These are phyloP conservation scores for Sesia bembeciformis DNA, from an alignment of 2,888 invertebrate genomes.

Conservation along the genomic window DNA sequence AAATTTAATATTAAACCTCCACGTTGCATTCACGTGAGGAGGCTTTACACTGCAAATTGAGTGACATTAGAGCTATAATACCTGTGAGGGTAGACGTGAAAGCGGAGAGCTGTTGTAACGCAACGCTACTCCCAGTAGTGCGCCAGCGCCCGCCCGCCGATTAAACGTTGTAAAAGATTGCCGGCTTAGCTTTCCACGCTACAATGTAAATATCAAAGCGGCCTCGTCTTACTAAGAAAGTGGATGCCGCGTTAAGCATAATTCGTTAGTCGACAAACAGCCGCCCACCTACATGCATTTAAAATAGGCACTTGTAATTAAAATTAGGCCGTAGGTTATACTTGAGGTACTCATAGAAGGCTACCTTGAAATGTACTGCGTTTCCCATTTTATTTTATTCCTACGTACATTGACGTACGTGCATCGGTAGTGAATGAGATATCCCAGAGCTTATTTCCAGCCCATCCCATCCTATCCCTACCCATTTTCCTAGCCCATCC, in stretches of 20 bases:
- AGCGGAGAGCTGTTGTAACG: conserved; percentile 51
- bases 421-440: too few relatives aligned
- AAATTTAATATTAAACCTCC: conserved; percentile 69
- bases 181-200: neutral
- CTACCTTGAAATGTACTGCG: too few relatives aligned
- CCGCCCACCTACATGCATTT: too few relatives aligned
- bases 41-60: conserved; percentile 70
- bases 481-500: too few relatives aligned
- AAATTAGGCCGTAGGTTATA: too few relatives aligned
- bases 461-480: too few relatives aligned
- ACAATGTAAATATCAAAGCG: neutral
- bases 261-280: neutral
- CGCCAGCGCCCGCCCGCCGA: conserved; percentile 9
- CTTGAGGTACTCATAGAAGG: too few relatives aligned
- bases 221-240: neutral
- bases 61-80: conserved; percentile 71
- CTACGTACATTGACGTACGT: too few relatives aligned
- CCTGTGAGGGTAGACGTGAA: conserved; percentile 57
- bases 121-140: conserved; percentile 42
- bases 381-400: too few relatives aligned
- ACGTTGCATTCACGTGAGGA: conserved; percentile 66
- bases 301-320: too few relatives aligned
- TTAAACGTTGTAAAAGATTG: neutral
- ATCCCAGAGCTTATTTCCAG: too few relatives aligned
- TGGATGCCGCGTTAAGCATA: neutral